phyloP scores from a whole-genome alignment of 2,888 invertebrate species.

The Leptodirus hochenwartii region DNA sequence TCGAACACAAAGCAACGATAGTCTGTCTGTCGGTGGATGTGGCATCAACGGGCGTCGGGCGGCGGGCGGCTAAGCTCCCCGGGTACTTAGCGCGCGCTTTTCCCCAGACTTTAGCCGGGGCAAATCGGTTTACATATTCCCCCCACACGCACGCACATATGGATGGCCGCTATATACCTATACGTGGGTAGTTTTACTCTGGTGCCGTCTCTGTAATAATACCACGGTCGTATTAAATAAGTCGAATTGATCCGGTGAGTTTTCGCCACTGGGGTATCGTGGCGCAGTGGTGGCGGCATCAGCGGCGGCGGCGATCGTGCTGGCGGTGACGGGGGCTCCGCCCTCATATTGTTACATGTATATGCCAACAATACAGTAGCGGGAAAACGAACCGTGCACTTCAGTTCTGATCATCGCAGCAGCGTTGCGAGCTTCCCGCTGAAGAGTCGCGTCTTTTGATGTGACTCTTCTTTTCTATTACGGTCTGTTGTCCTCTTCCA shows the following conservation, averaged over 20 bases:
- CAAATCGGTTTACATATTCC: conserved; percentile 32
- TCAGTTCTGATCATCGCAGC: too few relatives aligned
- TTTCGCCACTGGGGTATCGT: conserved; percentile 23
- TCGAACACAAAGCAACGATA: conserved; percentile 31
- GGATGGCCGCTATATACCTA: too few relatives aligned
- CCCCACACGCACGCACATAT: conserved; percentile 32
- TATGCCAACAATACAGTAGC: conserved; percentile 1
- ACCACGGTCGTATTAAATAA: conserved; percentile 32
- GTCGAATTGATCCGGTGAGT: conserved; percentile 32
- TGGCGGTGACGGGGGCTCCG: conserved; percentile 14
- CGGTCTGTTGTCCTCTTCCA: too few relatives aligned
- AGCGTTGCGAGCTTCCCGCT: too few relatives aligned
- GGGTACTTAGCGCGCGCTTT: conserved; percentile 31
- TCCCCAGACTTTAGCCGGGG: conserved; percentile 31
- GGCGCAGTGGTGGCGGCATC: conserved; percentile 22
- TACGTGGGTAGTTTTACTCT: too few relatives aligned
- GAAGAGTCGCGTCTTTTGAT: too few relatives aligned
- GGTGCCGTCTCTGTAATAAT: too few relatives aligned
- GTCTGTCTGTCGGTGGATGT: too few relatives aligned
- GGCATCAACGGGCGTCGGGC: too few relatives aligned
- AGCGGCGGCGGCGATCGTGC: conserved; percentile 15
- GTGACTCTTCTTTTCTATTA: too few relatives aligned
- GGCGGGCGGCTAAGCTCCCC: too few relatives aligned
- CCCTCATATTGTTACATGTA: conserved; percentile 13
- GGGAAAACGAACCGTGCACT: conserved; percentile 3